Evolutionary conservation across 2,113 vertebrate genomes (phyloP).

Genomic region (Cyprinodon tularosa): DNA sequence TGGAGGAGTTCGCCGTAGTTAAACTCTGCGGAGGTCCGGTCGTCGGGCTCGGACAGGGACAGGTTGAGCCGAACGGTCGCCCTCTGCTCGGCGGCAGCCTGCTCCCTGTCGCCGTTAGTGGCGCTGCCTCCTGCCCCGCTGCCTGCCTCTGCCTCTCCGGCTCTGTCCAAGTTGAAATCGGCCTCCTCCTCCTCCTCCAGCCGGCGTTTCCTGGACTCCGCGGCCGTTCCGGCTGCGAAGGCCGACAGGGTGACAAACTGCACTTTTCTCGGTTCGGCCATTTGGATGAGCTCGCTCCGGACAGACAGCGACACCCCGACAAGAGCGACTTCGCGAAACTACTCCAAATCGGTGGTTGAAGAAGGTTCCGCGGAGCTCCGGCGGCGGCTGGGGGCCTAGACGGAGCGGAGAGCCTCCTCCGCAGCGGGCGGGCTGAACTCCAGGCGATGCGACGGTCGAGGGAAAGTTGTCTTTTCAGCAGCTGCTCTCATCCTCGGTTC

Average conservation of each 20-base stretch:
- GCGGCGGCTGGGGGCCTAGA: conserved; percentile 66
- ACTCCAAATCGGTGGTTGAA: conserved; percentile 73
- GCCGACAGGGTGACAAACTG: conserved; percentile 85
- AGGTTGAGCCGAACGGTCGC: conserved; percentile 90
- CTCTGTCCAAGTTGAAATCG: conserved; percentile 69
- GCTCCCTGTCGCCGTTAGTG: conserved; percentile 71
- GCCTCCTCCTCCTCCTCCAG: conserved; percentile 78
- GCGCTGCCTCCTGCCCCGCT: conserved; percentile 71
- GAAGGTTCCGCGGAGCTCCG: conserved; percentile 65
- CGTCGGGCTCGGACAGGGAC: conserved; percentile 89
- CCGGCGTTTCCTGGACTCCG: conserved; percentile 77
- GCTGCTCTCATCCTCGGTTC: conserved; percentile 78
- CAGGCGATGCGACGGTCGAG: conserved; percentile 69
- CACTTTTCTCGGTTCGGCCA: conserved; percentile 92
- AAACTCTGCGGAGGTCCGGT: conserved; percentile 92
- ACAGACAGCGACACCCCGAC: conserved; percentile 70
- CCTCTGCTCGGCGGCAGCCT: conserved; percentile 67
- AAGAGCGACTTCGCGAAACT: conserved; percentile 81
- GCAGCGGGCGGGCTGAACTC: conserved; percentile 67
- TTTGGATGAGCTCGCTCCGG: conserved; percentile 81
- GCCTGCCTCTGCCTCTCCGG: conserved; percentile 66
- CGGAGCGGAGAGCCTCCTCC: conserved; percentile 66
- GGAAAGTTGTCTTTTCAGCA: conserved; percentile 76
- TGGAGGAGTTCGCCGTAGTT: conserved; percentile 93
- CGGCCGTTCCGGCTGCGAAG: conserved; percentile 73